Conservation (phyloP, 2,888 invertebrate species). For the Amphipoea lucens region DNA sequence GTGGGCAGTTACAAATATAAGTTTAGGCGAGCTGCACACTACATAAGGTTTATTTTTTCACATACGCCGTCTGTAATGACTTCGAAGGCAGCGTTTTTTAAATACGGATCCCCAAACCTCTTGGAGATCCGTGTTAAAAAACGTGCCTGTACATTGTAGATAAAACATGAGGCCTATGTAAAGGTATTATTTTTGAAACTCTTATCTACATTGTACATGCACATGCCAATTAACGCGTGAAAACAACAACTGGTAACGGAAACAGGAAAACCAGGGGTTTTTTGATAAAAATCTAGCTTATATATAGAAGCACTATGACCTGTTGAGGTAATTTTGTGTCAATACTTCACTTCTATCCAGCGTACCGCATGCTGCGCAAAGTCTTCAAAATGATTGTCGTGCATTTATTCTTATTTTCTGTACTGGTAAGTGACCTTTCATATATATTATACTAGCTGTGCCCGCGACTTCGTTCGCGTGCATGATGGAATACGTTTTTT, state of each 20-base stretch:
- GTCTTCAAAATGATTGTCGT: conserved; percentile 12
- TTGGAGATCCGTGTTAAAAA: too few relatives aligned
- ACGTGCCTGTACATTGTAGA: too few relatives aligned
- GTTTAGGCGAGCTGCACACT: too few relatives aligned
- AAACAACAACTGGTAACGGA: conserved; percentile 11
- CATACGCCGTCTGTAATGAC: too few relatives aligned
- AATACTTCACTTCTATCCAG: too few relatives aligned
- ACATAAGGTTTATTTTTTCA: too few relatives aligned
- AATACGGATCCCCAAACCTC: too few relatives aligned
- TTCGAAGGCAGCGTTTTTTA: too few relatives aligned
- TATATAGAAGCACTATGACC: conserved; percentile 12
- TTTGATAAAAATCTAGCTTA: conserved; percentile 1
- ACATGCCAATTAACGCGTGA: conserved; percentile 11
- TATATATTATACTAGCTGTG: background rate
- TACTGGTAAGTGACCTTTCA: conserved; percentile 29
- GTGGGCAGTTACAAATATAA: too few relatives aligned
- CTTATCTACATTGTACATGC: background rate
- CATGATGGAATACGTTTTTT: too few relatives aligned
- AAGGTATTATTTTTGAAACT: background rate
- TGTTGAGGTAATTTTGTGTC: background rate
- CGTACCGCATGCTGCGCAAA: background rate
- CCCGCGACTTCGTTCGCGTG: too few relatives aligned
- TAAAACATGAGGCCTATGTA: too few relatives aligned
- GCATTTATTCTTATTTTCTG: conserved; percentile 18
- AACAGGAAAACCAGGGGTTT: conserved; percentile 18